Base-by-base conservation (phyloP, 2,888 invertebrate genomes). In the Portevinia maculata region DNA sequence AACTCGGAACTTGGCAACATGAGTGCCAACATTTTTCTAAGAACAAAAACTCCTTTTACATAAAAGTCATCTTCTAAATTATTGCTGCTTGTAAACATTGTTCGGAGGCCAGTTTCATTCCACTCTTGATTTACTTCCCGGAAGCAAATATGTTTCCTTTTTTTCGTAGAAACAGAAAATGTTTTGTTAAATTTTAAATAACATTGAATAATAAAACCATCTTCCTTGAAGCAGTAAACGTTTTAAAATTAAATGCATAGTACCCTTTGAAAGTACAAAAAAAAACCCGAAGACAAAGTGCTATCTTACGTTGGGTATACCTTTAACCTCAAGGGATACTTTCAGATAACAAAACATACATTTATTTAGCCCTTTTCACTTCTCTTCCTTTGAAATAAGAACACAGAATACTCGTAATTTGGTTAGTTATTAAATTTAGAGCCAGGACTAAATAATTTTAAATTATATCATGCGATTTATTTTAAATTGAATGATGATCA, bases 101-200 rank as follows among this genome's bases (percentile, higher is more conserved):
- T 24, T 24, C 24, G 2, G n/a, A n/a, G n/a, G n/a, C 5, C 5
- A 24, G 3, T 24, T 24, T 24, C 24, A 5, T 5, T 24, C 24
- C 24, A 24, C 5, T 24, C 5, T 24, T 24, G 24, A 5, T 24
- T 34, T 74, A 41, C 32, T 60, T 60, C 19, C 67, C 52, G 67
- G 59, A 67, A 75, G 59, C 67, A 67, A 75, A 53, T 28, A 67
- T 34, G 34, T 34, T 11, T 11, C 0, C 9, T 34, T 11, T 11
- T 34, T 34, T 34, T 34, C n/a, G n/a, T n/a, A n/a, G n/a, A n/a
- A n/a, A n/a, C n/a, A n/a, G n/a, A 30, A 5, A 60, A 69, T 60
- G 28, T 50, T 62, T 65, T 57, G 48, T 15, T 59, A 52, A 75
- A 75, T 53, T 75, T 64, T 24, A 71, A 59, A 64, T 71, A 64